These are phyloP conservation scores for Porites rus DNA, from an alignment of 92 coral and sea anemone genomes.

Conservation along the genomic window DNA sequence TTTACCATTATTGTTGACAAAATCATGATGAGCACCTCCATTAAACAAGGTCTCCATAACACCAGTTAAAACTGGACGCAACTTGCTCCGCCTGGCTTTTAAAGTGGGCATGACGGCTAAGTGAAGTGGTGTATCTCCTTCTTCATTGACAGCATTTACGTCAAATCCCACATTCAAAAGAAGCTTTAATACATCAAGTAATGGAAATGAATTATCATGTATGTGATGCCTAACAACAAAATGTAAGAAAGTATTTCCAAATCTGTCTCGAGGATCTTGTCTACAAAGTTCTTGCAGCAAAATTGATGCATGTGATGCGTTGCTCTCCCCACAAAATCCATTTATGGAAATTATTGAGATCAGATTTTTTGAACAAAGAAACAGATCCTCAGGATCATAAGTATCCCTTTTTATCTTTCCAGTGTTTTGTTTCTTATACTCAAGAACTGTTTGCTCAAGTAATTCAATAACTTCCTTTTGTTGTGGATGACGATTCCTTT, in stretches of 20 bases:
- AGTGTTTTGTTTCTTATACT: conserved; percentile 44
- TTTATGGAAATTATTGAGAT: conserved; percentile 55
- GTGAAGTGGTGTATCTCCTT: not conserved
- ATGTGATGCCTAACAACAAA: conserved; percentile 1
- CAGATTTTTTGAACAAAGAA: conserved; percentile 50
- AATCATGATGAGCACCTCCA: conserved; percentile 59
- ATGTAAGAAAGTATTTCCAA: conserved; percentile 62
- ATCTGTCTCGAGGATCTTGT: conserved; percentile 57
- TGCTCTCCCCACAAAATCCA: conserved; percentile 32
- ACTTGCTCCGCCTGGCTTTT: not conserved
- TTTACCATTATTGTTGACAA: conserved; percentile 53
- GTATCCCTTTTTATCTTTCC: not conserved
- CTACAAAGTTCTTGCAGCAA: conserved; percentile 52
- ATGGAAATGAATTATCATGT: not conserved
- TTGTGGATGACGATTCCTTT: conserved; percentile 66
- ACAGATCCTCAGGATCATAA: not conserved
- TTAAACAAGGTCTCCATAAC: conserved; percentile 52
- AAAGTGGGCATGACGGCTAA: not conserved
- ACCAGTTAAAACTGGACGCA: conserved; percentile 25
- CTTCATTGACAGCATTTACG: not conserved
- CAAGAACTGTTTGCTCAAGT: conserved; percentile 52
- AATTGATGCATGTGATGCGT: conserved; percentile 21
- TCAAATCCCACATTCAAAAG: conserved; percentile 17
- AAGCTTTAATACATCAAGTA: conserved; percentile 61
- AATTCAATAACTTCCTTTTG: conserved; percentile 50